A percentile compares a stretch with the other conserved stretches of the same genome.
These are phyloP conservation scores for Urechis unicinctus DNA, from an alignment of 2,888 invertebrate species.

Conservation along the genomic window DNA sequence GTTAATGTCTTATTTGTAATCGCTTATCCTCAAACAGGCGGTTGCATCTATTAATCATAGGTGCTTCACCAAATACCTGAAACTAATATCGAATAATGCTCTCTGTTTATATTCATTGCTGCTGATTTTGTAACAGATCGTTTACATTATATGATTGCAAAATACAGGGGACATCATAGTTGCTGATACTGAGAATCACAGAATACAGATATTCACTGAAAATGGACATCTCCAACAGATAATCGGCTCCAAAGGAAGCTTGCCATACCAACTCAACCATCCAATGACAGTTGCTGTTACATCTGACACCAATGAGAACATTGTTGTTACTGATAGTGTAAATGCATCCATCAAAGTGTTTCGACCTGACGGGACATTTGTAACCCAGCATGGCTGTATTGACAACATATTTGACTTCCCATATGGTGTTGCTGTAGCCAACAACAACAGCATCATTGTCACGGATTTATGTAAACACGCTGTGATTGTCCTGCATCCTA, in stretches of 20 bases:
- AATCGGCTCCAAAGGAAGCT: neutral
- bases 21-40: too few species aligned
- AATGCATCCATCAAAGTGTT: neutral
- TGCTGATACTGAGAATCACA: neutral
- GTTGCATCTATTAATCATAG: too few species aligned
- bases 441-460: neutral
- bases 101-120: too few species aligned
- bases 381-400: neutral
- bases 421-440: neutral
- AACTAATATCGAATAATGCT: too few species aligned
- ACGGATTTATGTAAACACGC: neutral
- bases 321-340: neutral
- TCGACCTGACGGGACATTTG: neutral
- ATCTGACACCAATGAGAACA: neutral
- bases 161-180: neutral
- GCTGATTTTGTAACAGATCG: too few species aligned
- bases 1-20: too few species aligned
- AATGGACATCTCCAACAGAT: neutral
- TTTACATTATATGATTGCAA: too few species aligned
- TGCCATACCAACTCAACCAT: neutral
- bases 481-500: neutral
- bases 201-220: neutral
- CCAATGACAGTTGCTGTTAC: neutral
- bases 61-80: too few species aligned
- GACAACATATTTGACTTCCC: neutral